Percentiles rank a stretch among this genome's conserved stretches.
phyloP scores from a whole-genome alignment of 2,113 vertebrate species.

The Passer domesticus region DNA sequence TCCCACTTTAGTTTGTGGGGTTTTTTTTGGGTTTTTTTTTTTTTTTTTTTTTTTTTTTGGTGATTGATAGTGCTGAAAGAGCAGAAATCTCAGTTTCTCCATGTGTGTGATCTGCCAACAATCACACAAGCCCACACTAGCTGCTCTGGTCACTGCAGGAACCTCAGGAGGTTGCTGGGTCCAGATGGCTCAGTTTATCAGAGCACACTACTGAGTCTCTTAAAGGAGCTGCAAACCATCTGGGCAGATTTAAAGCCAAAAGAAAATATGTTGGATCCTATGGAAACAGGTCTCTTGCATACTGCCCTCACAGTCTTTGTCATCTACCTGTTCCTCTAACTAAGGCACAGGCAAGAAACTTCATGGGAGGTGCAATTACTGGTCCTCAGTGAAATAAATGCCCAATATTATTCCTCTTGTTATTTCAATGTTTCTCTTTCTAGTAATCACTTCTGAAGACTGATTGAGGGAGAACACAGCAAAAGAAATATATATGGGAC shows the following conservation, averaged over 20 bases:
- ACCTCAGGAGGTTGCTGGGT: constrained; percentile 1
- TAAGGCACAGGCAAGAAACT: neutral
- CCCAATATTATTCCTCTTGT: neutral
- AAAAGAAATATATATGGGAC: neutral
- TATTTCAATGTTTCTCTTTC: neutral
- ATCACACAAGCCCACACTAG: neutral
- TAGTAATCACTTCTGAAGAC: neutral
- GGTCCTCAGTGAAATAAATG: neutral
- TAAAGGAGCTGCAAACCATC: constrained; percentile 11
- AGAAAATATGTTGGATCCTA: neutral
- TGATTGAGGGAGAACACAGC: neutral
- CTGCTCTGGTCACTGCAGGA: constrained; percentile 15
- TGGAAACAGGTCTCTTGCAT: neutral
- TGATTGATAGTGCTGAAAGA: neutral
- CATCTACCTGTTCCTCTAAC: neutral
- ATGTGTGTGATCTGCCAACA: neutral
- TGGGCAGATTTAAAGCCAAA: constrained; percentile 5
- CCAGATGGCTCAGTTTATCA: constrained; percentile 32
- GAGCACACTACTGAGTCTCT: neutral
- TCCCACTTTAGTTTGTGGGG: too few relatives aligned
- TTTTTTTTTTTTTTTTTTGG: neutral
- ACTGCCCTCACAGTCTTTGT: neutral
- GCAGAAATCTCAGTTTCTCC: neutral
- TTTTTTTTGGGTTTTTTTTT: neutral
- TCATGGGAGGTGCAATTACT: neutral